phyloP scores from a whole-genome alignment of 2,888 invertebrate genomes.

The Oithona nana region DNA sequence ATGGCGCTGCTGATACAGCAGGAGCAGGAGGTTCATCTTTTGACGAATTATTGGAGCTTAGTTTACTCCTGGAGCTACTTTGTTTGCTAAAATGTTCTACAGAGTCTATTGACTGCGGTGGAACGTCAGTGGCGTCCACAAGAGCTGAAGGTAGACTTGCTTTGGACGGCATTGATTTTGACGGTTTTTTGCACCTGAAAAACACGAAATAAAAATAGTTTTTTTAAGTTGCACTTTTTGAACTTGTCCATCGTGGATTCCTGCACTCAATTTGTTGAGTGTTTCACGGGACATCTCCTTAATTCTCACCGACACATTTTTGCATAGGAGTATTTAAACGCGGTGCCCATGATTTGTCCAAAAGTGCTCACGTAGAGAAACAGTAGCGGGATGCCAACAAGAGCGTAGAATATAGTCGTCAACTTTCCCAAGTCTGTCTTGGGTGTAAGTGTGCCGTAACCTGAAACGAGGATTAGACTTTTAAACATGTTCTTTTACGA shows the following conservation, averaged over 20 bases:
- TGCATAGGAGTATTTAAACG: constrained; percentile 32
- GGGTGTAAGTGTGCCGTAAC: constrained; percentile 32
- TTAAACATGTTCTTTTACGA: neutral
- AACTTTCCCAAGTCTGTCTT: constrained; percentile 31
- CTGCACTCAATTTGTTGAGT: neutral
- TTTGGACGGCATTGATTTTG: neutral
- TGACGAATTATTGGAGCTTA: neutral
- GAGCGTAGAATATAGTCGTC: constrained; percentile 31
- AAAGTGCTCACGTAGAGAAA: constrained; percentile 33
- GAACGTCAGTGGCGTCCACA: neutral
- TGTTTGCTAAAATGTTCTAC: neutral
- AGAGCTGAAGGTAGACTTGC: neutral
- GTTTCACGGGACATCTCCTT: neutral
- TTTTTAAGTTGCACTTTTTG: neutral
- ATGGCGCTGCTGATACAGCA: neutral
- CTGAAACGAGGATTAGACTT: constrained; percentile 25
- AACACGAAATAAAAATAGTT: neutral
- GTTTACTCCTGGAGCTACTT: neutral
- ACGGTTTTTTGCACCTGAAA: neutral
- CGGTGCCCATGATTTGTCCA: constrained; percentile 31
- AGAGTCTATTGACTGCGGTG: neutral
- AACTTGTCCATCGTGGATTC: neutral
- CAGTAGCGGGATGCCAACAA: constrained; percentile 33
- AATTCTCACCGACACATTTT: constrained; percentile 22
- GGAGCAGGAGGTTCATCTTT: neutral